A percentile compares a stretch with the other conserved stretches of the same genome.
phyloP scores from a whole-genome alignment of 2,888 invertebrate genomes.

The Leptinotarsa haldemani region DNA sequence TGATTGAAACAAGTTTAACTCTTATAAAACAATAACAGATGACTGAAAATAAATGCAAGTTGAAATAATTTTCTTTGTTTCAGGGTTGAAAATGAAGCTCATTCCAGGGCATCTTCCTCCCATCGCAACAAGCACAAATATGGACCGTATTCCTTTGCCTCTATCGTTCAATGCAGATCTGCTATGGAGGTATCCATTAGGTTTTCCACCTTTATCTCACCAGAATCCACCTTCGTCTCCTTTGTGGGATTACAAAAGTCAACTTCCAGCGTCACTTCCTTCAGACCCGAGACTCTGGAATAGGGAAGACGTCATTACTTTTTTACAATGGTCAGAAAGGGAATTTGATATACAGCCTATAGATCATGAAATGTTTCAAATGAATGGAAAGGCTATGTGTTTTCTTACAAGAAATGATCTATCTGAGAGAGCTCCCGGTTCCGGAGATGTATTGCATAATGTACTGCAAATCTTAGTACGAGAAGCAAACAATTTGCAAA shows the following conservation, averaged over 20 bases:
- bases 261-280: conserved; percentile 84
- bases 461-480: conserved; percentile 88
- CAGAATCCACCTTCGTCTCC: conserved; percentile 75
- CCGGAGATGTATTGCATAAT: conserved; percentile 94
- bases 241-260: conserved; percentile 86
- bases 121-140: conserved; percentile 64
- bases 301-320: conserved; percentile 88
- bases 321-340: conserved; percentile 90
- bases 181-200: conserved; percentile 87
- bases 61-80: conserved; percentile 31
- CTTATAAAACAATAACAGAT: too few relatives aligned
- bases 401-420: conserved; percentile 90
- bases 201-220: conserved; percentile 76
- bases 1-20: too few relatives aligned
- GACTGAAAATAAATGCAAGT: not conserved
- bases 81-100: conserved; percentile 67
- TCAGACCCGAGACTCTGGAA: conserved; percentile 92
- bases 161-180: conserved; percentile 87
- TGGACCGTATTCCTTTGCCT: conserved; percentile 81
- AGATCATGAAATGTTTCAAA: conserved; percentile 93
- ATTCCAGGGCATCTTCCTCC: conserved; percentile 66
- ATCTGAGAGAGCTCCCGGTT: conserved; percentile 90
- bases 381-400: conserved; percentile 97
- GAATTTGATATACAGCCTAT: conserved; percentile 93
- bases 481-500: conserved; percentile 82